phyloP scores from a whole-genome alignment of 2,797 vertebrate species.

The Oreochromis grahami region DNA sequence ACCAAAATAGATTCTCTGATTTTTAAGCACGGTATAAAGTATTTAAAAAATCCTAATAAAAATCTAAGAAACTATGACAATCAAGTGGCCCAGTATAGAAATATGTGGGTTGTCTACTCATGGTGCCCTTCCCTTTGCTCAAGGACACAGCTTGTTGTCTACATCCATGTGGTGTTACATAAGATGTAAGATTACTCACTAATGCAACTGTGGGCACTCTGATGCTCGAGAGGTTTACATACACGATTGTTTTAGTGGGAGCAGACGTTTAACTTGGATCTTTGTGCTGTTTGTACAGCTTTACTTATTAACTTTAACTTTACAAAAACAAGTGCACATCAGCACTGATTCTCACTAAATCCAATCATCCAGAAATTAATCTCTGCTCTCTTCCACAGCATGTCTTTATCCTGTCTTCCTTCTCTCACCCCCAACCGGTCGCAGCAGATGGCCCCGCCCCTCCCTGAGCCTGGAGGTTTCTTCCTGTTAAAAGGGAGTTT shows the following conservation, averaged over 20 bases:
- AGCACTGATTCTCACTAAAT: not conserved
- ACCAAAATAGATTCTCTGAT: not conserved
- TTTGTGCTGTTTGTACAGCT: not conserved
- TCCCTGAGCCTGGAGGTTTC: not conserved
- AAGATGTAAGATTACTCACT: not conserved
- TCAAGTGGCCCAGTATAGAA: not conserved
- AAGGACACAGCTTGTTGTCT: not conserved
- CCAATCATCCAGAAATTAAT: rapidly evolving
- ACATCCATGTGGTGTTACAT: not conserved
- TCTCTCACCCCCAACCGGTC: rapidly evolving
- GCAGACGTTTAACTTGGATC: not conserved
- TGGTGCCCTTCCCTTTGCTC: not conserved
- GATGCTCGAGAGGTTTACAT: not conserved
- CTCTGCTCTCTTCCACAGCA: not conserved
- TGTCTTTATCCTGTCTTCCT: rapidly evolving
- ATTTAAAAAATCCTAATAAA: not conserved
- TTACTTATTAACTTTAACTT: not conserved
- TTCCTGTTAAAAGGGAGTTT: no score
- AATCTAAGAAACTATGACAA: not conserved
- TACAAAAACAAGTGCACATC: not conserved
- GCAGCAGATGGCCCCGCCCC: not conserved
- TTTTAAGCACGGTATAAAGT: not conserved
- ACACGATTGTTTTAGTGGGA: not conserved
- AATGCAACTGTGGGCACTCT: not conserved
- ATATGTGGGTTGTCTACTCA: not conserved